phyloP scores from a whole-genome alignment of 2,888 invertebrate species.

The Scaptodrosophila latifasciaeformis region DNA sequence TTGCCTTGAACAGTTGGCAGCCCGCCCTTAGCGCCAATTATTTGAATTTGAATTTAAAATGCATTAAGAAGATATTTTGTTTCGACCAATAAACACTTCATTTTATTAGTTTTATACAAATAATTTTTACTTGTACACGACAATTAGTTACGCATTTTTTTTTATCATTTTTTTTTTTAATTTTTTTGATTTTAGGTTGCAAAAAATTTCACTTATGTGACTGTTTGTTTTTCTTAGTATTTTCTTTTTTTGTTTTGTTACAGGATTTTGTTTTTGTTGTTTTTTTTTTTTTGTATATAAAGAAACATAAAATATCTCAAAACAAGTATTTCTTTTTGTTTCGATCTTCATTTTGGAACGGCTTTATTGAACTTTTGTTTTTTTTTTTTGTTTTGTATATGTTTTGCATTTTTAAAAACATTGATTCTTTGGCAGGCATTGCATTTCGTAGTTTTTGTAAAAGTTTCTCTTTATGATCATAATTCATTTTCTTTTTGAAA shows the following conservation, averaged over 20 bases:
- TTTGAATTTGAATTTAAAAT: constrained; percentile 31
- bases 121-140: constrained; percentile 40
- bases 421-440: constrained; percentile 72
- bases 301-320: constrained; percentile 57
- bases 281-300: constrained; percentile 46
- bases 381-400: constrained; percentile 48
- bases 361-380: constrained; percentile 54
- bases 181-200: constrained; percentile 41
- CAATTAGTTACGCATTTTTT: constrained; percentile 39
- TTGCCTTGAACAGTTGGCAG: neutral
- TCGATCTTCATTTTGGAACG: constrained; percentile 49
- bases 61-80: constrained; percentile 26
- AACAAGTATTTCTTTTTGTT: constrained; percentile 53
- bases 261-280: constrained; percentile 21
- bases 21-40: neutral
- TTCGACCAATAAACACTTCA: constrained; percentile 55
- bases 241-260: constrained; percentile 34
- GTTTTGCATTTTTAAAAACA: constrained; percentile 47
- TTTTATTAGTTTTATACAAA: constrained; percentile 53
- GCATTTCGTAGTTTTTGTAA: constrained; percentile 72
- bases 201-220: constrained; percentile 47
- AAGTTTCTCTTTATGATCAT: constrained; percentile 44
- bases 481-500: constrained; percentile 35
- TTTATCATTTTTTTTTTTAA: constrained; percentile 12
- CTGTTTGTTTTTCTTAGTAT: no score